Conservation (phyloP, 2,888 invertebrate genomes). For the Pasiphila rectangulata region DNA sequence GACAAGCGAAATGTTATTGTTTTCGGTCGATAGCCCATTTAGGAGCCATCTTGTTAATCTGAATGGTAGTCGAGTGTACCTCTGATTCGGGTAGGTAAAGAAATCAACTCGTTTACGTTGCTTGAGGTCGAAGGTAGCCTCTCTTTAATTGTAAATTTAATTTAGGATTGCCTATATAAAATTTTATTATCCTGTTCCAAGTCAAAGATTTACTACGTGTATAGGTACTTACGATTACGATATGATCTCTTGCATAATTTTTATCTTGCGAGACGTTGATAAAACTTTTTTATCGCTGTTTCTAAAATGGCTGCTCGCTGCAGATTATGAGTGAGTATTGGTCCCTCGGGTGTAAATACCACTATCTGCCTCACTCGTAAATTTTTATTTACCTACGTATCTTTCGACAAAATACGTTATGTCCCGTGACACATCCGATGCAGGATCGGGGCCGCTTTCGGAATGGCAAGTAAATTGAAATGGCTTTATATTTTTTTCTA, state of each 20-base stretch:
- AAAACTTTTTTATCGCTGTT: conserved; percentile 15
- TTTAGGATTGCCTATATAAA: too few relatives aligned
- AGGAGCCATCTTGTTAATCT: conserved; percentile 44
- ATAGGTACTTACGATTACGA: too few relatives aligned
- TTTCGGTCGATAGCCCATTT: conserved; percentile 46
- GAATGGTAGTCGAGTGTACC: conserved; percentile 31
- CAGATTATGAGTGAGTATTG: conserved; percentile 45
- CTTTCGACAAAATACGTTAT: conserved; percentile 31
- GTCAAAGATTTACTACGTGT: too few relatives aligned
- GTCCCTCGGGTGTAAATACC: conserved; percentile 39
- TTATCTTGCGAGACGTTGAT: neutral
- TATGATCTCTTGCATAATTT: too few relatives aligned
- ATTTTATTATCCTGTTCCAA: too few relatives aligned
- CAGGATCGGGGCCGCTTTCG: conserved; percentile 19
- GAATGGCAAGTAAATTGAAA: conserved; percentile 20
- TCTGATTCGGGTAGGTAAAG: conserved; percentile 37
- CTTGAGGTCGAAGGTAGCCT: conserved; percentile 4
- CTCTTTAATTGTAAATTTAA: too few relatives aligned
- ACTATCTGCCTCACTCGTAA: conserved; percentile 30
- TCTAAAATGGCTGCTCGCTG: conserved; percentile 27
- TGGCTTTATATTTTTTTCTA: conserved; percentile 13
- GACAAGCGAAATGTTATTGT: conserved; percentile 53
- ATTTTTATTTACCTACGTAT: conserved; percentile 30
- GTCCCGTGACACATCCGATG: conserved; percentile 24
- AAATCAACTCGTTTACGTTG: conserved; percentile 34